Conservation (phyloP, 2,797 vertebrate species). For the Champsocephalus gunnari region DNA sequence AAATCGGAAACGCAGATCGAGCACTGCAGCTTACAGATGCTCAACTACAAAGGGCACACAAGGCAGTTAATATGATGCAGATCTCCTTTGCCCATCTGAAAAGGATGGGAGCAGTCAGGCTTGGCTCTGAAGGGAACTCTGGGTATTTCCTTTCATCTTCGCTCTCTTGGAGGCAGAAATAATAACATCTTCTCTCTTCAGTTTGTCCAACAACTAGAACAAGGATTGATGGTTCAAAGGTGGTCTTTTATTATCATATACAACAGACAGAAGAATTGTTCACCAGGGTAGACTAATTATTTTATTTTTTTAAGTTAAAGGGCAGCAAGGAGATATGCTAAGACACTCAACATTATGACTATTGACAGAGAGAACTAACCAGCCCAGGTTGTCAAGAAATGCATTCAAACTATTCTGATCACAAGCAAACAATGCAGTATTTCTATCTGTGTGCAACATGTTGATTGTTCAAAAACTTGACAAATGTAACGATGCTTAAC, state of each 20-base stretch:
- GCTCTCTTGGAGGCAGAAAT: conserved; percentile 55
- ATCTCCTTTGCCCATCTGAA: conserved; percentile 45
- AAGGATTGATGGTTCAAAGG: conserved; percentile 3
- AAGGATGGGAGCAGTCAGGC: conserved; percentile 54
- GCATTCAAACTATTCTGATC: conserved; percentile 12
- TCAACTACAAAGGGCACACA: conserved; percentile 54
- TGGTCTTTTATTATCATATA: conserved; percentile 21
- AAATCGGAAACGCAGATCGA: conserved; percentile 40
- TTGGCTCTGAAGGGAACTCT: conserved; percentile 50
- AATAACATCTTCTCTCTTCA: conserved; percentile 41
- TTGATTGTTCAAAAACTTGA: conserved; percentile 10
- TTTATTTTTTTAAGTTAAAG: background rate
- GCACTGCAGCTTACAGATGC: conserved; percentile 41
- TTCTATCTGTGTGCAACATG: conserved; percentile 22
- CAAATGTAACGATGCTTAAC: conserved; percentile 10
- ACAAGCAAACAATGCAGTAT: conserved; percentile 6
- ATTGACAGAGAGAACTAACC: background rate
- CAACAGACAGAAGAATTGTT: conserved; percentile 1
- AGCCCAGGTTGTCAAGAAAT: conserved; percentile 5
- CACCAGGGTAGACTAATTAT: background rate
- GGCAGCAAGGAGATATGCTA: background rate
- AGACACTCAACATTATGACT: conserved; percentile 3
- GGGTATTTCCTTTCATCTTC: conserved; percentile 66
- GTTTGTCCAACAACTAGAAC: conserved; percentile 18
- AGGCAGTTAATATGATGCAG: conserved; percentile 63